A percentile compares a stretch with the other conserved stretches of the same genome.
Conservation (phyloP, 23 tunicate genomes). For the Halocynthia aurantium region DNA sequence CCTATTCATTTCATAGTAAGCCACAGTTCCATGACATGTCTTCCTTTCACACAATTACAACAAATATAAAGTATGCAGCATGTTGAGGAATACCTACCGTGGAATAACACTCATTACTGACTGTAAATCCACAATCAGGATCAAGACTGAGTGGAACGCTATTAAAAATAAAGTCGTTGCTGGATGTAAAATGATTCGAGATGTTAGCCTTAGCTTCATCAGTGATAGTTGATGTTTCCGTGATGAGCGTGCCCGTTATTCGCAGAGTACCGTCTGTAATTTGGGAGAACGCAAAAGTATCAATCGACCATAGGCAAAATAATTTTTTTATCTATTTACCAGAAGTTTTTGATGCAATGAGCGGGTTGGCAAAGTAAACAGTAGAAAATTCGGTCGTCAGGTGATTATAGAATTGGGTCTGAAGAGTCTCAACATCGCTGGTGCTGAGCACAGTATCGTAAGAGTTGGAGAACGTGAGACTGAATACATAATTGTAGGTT, state of each 20-base stretch:
- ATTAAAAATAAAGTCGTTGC: not conserved
- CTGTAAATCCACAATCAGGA: not conserved
- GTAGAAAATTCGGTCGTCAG: not conserved
- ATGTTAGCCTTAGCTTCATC: not conserved
- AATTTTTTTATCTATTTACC: not conserved
- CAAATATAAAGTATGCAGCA: too few species aligned
- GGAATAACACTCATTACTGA: too few species aligned
- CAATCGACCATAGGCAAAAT: too few species aligned
- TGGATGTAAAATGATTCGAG: not conserved
- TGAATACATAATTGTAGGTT: not conserved
- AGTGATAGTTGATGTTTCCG: not conserved
- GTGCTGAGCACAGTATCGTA: not conserved
- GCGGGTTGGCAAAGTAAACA: not conserved
- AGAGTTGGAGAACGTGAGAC: not conserved
- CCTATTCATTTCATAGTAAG: too few species aligned
- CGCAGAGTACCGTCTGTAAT: not conserved
- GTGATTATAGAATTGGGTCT: conserved; percentile 5
- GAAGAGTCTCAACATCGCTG: not conserved
- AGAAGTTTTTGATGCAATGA: not conserved
- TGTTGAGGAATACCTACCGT: too few species aligned
- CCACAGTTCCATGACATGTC: too few species aligned
- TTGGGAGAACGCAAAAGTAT: not conserved
- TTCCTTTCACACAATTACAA: too few species aligned
- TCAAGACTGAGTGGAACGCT: not conserved
- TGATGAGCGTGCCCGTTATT: not conserved